Evolutionary conservation across 2,888 invertebrate genomes (phyloP).

Genomic region (Limnephilus auricula): DNA sequence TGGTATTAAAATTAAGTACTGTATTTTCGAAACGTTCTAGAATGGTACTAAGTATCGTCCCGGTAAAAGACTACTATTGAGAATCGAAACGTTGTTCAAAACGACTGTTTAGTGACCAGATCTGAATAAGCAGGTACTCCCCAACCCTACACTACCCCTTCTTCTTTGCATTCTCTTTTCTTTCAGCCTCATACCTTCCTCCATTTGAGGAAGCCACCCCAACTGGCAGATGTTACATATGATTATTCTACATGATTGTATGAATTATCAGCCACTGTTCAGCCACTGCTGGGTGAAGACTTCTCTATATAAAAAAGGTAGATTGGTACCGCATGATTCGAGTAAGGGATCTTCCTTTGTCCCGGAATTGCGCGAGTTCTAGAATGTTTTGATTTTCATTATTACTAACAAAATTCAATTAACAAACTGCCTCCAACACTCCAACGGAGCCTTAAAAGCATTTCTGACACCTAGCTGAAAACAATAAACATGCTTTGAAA

Average conservation of each 20-base stretch:
- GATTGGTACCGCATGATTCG: neutral
- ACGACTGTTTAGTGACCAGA: neutral
- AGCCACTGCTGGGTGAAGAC: neutral
- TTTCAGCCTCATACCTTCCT: neutral
- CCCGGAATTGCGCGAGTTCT: neutral
- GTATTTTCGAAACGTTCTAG: too few relatives aligned
- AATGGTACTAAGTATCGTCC: too few relatives aligned
- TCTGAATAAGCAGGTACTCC: neutral
- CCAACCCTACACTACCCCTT: neutral
- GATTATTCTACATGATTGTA: neutral
- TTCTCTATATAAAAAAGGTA: neutral
- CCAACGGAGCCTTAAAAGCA: too few relatives aligned
- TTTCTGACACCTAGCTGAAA: neutral
- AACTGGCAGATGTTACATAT: neutral
- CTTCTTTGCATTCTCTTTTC: too few relatives aligned
- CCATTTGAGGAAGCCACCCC: neutral
- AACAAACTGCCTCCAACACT: neutral
- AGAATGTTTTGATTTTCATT: neutral
- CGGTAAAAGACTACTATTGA: too few relatives aligned
- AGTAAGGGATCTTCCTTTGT: neutral
- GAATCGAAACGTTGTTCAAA: neutral
- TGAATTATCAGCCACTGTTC: neutral
- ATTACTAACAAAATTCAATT: neutral
- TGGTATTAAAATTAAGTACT: too few relatives aligned
- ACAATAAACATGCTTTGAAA: neutral